Evolutionary conservation across 2,113 vertebrate genomes (phyloP).

Genomic region (Callionymus lyra): DNA sequence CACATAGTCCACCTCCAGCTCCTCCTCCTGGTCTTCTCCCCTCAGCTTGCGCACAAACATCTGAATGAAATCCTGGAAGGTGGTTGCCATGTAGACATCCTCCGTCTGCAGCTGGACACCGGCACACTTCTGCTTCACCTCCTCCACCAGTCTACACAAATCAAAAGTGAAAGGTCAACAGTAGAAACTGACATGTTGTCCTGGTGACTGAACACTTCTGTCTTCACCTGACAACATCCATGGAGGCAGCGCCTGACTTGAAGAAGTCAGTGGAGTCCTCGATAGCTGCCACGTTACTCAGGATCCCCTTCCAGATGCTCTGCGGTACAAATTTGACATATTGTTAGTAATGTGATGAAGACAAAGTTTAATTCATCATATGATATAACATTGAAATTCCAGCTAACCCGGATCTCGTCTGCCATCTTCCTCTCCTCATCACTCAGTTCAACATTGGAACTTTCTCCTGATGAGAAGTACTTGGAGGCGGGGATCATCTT

Average conservation of each 20-base stretch:
- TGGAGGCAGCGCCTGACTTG: conserved; percentile 80
- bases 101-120: conserved; percentile 73
- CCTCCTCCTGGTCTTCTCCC: conserved; percentile 68
- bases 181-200: too few species aligned
- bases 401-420: conserved; percentile 66
- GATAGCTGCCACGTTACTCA: conserved; percentile 65
- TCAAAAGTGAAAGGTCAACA: neutral
- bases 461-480: conserved; percentile 69
- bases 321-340: too few species aligned
- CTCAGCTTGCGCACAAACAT: conserved; percentile 73
- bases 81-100: conserved; percentile 82
- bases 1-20: conserved; percentile 71
- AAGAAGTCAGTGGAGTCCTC: conserved; percentile 81
- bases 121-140: conserved; percentile 68
- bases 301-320: conserved; percentile 75
- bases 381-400: too few species aligned
- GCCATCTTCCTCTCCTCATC: conserved; percentile 66
- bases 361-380: too few species aligned
- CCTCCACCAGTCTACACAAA: conserved; percentile 73
- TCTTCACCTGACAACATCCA: conserved; percentile 81
- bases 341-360: too few species aligned
- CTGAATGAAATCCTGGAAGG: conserved; percentile 78
- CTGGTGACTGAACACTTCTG: too few species aligned
- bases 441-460: conserved; percentile 65
- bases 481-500: conserved; percentile 78